These are phyloP conservation scores for Alaudala cheleensis DNA, from an alignment of 2,113 vertebrate species.

Conservation along the genomic window DNA sequence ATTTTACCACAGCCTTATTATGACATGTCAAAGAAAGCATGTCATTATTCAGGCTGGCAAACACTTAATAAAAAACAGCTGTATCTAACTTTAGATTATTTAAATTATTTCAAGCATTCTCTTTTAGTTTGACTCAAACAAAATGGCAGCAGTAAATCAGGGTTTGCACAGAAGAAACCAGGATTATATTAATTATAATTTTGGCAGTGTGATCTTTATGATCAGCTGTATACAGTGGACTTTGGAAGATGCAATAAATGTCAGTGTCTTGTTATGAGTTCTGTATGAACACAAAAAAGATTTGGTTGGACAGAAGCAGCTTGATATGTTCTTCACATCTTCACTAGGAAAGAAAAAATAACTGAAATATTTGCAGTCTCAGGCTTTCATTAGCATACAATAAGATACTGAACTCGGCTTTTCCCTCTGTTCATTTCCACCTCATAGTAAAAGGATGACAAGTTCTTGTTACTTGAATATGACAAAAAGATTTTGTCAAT, in stretches of 20 bases:
- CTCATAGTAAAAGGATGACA: not conserved
- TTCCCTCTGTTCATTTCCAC: not conserved
- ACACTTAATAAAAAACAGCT: not conserved
- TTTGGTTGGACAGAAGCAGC: not conserved
- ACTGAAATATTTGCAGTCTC: not conserved
- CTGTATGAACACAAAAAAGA: not conserved
- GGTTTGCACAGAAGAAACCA: not conserved
- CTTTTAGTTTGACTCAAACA: not conserved
- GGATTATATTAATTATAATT: not conserved
- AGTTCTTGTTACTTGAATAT: not conserved
- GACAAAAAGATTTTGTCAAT: not conserved
- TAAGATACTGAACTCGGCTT: not conserved
- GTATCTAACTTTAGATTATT: not conserved
- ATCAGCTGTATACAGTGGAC: not conserved
- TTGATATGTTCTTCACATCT: not conserved
- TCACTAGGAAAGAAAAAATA: not conserved
- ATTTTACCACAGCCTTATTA: conserved; percentile 29
- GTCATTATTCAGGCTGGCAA: not conserved
- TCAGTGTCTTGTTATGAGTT: not conserved
- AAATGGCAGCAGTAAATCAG: not conserved
- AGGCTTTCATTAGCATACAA: not conserved
- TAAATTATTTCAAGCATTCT: not conserved
- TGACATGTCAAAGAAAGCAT: conserved; percentile 22
- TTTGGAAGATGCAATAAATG: not conserved
- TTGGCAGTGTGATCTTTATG: not conserved